Conservation (phyloP, 2,888 invertebrate species). For the Zaprionus obscuricornis region DNA sequence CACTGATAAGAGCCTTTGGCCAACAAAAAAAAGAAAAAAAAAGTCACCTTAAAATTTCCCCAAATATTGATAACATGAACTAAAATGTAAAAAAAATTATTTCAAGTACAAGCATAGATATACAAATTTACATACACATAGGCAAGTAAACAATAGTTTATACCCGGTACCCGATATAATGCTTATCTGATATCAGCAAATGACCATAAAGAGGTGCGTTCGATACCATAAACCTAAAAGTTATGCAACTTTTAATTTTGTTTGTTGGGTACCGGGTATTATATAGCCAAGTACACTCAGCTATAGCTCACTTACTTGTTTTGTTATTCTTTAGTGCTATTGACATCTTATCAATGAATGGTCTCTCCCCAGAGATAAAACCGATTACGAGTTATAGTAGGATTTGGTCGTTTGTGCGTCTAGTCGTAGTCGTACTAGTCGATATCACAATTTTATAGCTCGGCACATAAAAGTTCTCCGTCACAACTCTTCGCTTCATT, state of each 20-base stretch:
- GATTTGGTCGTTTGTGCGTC: no score
- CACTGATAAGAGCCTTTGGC: constrained; percentile 45
- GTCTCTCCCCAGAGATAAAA: constrained; percentile 31
- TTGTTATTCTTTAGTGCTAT: constrained; percentile 43
- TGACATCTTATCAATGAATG: constrained; percentile 31
- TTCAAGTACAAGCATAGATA: not conserved
- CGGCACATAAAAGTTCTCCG: no score
- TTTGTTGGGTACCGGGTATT: not conserved
- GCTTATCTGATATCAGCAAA: no score
- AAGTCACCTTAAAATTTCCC: constrained; percentile 12
- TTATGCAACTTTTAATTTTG: no score
- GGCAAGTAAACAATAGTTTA: not conserved
- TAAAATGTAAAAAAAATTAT: not conserved
- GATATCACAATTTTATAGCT: no score
- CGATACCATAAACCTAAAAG: no score
- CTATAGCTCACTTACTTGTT: constrained; percentile 17
- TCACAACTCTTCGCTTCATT: no score
- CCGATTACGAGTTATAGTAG: constrained; percentile 17
- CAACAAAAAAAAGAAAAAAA: constrained; percentile 24
- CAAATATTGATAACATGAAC: constrained; percentile 25
- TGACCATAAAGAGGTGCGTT: no score
- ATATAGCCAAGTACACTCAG: not conserved
- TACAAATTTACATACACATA: not conserved
- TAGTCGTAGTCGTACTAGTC: no score
- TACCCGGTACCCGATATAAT: no score